Conservation (phyloP, 2,888 invertebrate species). For the Belgica antarctica region DNA sequence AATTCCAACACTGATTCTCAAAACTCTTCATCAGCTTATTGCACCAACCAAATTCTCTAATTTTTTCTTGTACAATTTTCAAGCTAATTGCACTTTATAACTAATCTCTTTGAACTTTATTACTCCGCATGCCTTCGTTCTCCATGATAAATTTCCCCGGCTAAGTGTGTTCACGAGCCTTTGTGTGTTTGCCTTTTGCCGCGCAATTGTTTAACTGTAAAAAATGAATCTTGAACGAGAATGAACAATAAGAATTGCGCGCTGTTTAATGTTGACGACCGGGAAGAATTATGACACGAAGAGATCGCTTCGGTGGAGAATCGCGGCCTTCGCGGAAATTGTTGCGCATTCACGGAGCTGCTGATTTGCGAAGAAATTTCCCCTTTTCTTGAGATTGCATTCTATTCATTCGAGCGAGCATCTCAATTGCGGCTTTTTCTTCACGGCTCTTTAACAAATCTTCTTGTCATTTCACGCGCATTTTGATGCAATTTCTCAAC, state of each 20-base stretch:
- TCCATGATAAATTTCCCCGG: too few species aligned
- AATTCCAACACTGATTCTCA: too few species aligned
- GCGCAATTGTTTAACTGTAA: constrained; percentile 39
- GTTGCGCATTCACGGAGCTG: background rate
- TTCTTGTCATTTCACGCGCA: constrained; percentile 7
- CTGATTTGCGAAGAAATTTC: background rate
- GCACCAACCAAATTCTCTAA: background rate
- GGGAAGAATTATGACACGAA: constrained; percentile 42
- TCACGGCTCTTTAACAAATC: background rate
- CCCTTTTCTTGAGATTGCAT: background rate
- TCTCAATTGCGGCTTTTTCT: background rate
- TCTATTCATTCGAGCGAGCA: background rate
- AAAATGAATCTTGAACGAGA: constrained; percentile 23
- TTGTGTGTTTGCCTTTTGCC: constrained; percentile 21
- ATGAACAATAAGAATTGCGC: background rate
- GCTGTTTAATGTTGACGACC: constrained; percentile 41
- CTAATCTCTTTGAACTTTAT: background rate
- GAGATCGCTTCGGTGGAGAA: constrained; percentile 18
- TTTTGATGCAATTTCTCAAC: background rate
- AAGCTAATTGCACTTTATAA: too few species aligned
- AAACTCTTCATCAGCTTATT: too few species aligned
- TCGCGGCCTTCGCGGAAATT: constrained; percentile 34
- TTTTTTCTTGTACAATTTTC: too few species aligned
- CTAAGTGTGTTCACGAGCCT: background rate
- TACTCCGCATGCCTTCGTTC: too few species aligned